Conservation (phyloP, 2,797 vertebrate species). For the Pseudomugil tenellus region DNA sequence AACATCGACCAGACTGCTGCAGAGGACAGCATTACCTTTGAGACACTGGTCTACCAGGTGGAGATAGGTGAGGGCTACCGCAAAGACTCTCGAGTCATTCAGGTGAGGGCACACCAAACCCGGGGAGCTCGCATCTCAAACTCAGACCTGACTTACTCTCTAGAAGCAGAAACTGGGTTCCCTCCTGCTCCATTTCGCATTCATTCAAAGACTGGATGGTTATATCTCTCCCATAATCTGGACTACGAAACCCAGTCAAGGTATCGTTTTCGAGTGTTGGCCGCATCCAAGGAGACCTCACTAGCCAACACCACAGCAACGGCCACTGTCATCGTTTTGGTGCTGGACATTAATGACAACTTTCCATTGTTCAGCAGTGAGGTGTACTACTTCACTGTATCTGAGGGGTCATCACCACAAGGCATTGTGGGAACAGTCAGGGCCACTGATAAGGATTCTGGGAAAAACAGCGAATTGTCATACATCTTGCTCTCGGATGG, state of each 20-base stretch:
- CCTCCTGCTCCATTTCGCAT: conserved; percentile 82
- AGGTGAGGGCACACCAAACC: conserved; percentile 80
- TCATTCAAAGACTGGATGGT: conserved; percentile 84
- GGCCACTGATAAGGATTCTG: conserved; percentile 88
- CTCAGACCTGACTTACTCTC: conserved; percentile 73
- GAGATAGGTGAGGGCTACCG: conserved; percentile 88
- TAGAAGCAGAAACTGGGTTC: conserved; percentile 76
- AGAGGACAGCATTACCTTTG: conserved; percentile 83
- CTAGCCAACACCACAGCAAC: conserved; percentile 72
- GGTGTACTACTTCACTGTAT: conserved; percentile 86
- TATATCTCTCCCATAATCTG: conserved; percentile 84
- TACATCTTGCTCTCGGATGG: conserved; percentile 92
- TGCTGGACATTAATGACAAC: conserved; percentile 93
- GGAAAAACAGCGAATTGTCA: conserved; percentile 89
- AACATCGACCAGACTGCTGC: conserved; percentile 72
- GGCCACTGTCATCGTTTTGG: conserved; percentile 82
- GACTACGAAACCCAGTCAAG: conserved; percentile 85
- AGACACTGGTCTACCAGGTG: conserved; percentile 88
- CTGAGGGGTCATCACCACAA: conserved; percentile 84
- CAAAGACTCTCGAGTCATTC: conserved; percentile 82
- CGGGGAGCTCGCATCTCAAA: conserved; percentile 30
- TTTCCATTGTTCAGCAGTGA: conserved; percentile 82
- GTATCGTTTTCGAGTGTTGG: conserved; percentile 83
- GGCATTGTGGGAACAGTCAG: conserved; percentile 86
- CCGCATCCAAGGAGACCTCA: conserved; percentile 54